Conservation (phyloP, 2,888 invertebrate genomes). For the Adineta ricciae region DNA sequence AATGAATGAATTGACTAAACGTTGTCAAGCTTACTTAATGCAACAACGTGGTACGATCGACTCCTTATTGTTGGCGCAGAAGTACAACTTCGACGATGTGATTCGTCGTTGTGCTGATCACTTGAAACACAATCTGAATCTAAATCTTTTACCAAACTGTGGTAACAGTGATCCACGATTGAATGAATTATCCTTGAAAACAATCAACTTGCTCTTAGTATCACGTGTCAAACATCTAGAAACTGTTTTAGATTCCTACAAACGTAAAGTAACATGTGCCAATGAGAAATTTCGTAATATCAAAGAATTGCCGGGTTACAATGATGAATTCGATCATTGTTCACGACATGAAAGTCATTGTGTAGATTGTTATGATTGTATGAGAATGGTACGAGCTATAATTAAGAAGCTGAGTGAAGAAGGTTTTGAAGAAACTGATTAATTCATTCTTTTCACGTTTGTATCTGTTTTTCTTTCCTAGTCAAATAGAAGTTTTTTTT, state of each 20-base stretch:
- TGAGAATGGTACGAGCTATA: conserved; percentile 30
- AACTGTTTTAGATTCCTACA: conserved; percentile 30
- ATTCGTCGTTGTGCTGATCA: conserved; percentile 33
- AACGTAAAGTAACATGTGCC: conserved; percentile 30
- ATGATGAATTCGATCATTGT: conserved; percentile 29
- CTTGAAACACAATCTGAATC: conserved; percentile 32
- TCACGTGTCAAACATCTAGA: conserved; percentile 32
- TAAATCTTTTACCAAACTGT: conserved; percentile 16
- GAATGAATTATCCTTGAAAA: conserved; percentile 31
- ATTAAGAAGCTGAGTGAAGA: conserved; percentile 32
- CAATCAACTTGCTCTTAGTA: conserved; percentile 27
- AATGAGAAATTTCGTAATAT: conserved; percentile 34
- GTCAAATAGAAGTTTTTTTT: background rate
- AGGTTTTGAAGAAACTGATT: conserved; percentile 33
- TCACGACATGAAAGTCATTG: conserved; percentile 23
- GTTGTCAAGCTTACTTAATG: conserved; percentile 33
- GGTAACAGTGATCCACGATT: conserved; percentile 14
- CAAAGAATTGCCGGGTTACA: conserved; percentile 28
- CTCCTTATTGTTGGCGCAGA: conserved; percentile 29
- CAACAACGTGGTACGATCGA: conserved; percentile 33
- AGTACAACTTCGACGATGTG: conserved; percentile 34
- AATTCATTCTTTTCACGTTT: background rate
- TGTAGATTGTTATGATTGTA: conserved; percentile 32
- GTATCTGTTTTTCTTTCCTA: background rate
- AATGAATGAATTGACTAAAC: conserved; percentile 32